A percentile compares a stretch with the other conserved stretches of the same genome.
Conservation (phyloP, 1,140 invertebrate genomes). For the Macrocentrus cingulum region DNA sequence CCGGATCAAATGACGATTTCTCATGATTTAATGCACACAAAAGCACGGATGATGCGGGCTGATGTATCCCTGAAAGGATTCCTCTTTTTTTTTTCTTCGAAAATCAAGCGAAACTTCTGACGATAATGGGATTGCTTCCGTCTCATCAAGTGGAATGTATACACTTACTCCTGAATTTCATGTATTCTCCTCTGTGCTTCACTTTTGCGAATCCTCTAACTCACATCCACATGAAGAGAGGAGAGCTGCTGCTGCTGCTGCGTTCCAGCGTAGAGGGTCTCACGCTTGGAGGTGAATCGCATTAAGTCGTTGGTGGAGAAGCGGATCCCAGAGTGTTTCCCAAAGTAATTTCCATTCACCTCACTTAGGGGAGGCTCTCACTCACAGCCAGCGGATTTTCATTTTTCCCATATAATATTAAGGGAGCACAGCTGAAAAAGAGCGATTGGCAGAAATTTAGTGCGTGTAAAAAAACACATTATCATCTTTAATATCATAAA, state of each 20-base stretch:
- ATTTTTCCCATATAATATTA: background rate
- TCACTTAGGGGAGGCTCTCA: background rate
- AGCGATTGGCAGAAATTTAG: background rate
- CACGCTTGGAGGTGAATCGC: conserved; percentile 9
- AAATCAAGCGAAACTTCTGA: conserved; percentile 17
- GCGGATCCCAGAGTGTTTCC: background rate
- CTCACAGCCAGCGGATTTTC: no score
- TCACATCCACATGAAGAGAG: background rate
- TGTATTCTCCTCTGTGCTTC: conserved; percentile 8
- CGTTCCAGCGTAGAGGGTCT: background rate
- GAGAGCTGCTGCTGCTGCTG: background rate
- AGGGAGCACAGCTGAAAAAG: background rate
- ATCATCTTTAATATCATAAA: no score
- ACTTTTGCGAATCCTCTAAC: background rate
- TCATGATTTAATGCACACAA: no score
- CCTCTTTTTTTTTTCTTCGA: no score
- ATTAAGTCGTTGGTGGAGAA: conserved; percentile 13
- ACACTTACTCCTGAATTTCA: conserved; percentile 9
- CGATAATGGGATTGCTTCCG: conserved; percentile 24
- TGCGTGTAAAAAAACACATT: no score
- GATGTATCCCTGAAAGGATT: background rate
- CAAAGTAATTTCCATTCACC: conserved; percentile 12
- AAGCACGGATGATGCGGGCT: no score
- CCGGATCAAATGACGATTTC: no score
- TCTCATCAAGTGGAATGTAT: conserved; percentile 20